Evolutionary conservation across 2,888 invertebrate species (phyloP).

Genomic region (Caradrina clavipalpis): DNA sequence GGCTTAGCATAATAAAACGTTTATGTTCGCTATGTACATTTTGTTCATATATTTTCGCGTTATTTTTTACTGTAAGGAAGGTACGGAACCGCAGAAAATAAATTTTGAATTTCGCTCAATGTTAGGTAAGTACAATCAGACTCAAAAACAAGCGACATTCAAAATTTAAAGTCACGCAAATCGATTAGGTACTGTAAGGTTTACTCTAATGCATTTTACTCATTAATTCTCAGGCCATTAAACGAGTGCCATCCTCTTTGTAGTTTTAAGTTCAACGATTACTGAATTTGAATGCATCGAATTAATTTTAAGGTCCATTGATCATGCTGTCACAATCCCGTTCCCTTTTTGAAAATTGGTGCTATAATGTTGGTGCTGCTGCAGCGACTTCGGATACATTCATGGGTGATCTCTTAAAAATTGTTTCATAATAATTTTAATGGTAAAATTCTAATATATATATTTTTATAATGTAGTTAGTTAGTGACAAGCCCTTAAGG

Average conservation of each 20-base stretch:
- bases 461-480: conserved; percentile 87
- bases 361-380: conserved; percentile 82
- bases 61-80: conserved; percentile 62
- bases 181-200: conserved; percentile 76
- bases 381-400: conserved; percentile 79
- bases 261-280: conserved; percentile 86
- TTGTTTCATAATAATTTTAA: conserved; percentile 70
- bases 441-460: conserved; percentile 74
- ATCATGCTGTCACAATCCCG: conserved; percentile 66
- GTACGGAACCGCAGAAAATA: conserved; percentile 49
- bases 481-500: conserved; percentile 71
- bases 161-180: conserved; percentile 52
- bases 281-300: conserved; percentile 81
- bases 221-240: conserved; percentile 91
- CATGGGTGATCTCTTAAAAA: conserved; percentile 88
- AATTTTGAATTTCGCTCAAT: conserved; percentile 66
- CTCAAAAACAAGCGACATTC: conserved; percentile 33
- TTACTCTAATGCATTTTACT: conserved; percentile 90
- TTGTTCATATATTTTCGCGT: conserved; percentile 80
- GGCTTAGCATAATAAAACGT: conserved; percentile 84
- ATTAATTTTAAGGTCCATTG: conserved; percentile 74
- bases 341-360: conserved; percentile 73
- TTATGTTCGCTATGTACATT: conserved; percentile 73
- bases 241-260: conserved; percentile 89
- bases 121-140: conserved; percentile 36